Conservation (phyloP, 2,797 vertebrate species). For the Momotus momota region DNA sequence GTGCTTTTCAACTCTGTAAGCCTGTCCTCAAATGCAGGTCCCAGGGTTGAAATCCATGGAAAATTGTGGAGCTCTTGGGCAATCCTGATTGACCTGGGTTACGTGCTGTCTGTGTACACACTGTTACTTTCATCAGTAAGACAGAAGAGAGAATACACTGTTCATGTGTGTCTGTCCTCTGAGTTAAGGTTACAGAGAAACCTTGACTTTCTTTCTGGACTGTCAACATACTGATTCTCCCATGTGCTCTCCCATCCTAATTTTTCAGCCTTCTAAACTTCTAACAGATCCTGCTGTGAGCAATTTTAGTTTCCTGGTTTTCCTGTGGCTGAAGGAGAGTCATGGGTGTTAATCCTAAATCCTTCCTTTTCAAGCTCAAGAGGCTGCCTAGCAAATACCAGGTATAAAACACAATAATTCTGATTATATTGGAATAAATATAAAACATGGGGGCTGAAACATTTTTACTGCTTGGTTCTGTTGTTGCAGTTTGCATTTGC, state of each 20-base stretch:
- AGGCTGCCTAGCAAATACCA: not conserved
- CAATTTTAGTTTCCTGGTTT: not conserved
- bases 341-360: not conserved
- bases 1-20: not conserved
- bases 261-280: not conserved
- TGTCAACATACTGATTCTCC: not conserved
- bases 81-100: not conserved
- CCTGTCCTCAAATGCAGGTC: not conserved
- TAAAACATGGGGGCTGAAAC: not conserved
- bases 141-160: not conserved
- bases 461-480: not conserved
- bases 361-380: not conserved
- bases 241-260: not conserved
- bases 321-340: not conserved
- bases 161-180: not conserved
- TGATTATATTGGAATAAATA: not conserved
- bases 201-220: not conserved
- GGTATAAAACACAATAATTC: not conserved
- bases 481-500: not conserved
- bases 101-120: not conserved
- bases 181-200: not conserved
- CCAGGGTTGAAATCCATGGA: not conserved
- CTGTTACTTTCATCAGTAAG: not conserved
- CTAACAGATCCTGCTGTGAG: not conserved
- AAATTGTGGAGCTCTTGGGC: not conserved